phyloP scores from a whole-genome alignment of 2,888 invertebrate species.

The Tipula vernalis region DNA sequence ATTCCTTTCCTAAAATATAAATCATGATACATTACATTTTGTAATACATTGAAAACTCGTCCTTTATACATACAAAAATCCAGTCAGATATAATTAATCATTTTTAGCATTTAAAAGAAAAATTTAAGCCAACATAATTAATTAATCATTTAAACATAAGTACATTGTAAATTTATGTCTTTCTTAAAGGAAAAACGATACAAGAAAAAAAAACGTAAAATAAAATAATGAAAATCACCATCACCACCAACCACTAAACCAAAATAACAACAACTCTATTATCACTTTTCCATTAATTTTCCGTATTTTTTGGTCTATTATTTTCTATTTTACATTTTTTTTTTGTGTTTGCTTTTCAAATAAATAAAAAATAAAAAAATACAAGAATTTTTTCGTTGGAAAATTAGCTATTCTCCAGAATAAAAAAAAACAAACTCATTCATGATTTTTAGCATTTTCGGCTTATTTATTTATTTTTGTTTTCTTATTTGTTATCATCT shows the following conservation, averaged over 20 bases:
- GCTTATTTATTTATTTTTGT: background rate
- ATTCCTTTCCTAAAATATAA: background rate
- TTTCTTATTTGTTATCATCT: background rate
- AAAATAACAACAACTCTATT: background rate
- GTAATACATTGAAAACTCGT: background rate
- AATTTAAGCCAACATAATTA: background rate
- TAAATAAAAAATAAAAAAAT: background rate
- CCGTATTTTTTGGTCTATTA: background rate
- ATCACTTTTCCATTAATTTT: background rate
- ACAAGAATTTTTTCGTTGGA: background rate
- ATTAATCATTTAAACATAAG: constrained; percentile 4
- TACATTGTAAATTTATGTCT: background rate
- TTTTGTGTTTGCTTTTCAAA: background rate
- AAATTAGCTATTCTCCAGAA: background rate
- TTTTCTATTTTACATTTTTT: background rate
- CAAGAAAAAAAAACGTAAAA: background rate
- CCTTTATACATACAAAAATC: background rate
- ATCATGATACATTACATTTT: background rate
- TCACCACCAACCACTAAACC: background rate
- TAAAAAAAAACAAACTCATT: background rate
- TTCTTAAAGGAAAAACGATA: background rate
- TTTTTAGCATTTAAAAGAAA: background rate
- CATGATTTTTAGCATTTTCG: background rate
- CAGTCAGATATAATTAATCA: background rate
- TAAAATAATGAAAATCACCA: background rate